Evolutionary conservation across 2,113 vertebrate species (phyloP), one percentile per base, ranked within the genome.

Genomic region (Jacana jacana): DNA sequence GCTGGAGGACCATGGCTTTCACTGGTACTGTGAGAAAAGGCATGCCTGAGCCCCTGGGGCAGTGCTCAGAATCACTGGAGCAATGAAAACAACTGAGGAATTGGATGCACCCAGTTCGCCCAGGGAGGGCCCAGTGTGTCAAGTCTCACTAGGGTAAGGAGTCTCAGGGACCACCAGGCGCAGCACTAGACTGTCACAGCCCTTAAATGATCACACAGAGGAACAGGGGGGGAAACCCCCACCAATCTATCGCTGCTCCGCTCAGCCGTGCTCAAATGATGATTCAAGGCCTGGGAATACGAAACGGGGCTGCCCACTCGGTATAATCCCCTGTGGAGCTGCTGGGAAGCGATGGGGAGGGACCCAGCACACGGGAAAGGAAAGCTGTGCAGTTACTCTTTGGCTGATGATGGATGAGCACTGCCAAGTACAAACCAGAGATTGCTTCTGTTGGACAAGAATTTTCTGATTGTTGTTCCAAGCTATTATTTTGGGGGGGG

Each of bases 141-240:
- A 72, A n/a, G 22, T 52, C 61, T 87, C 70, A 39, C 24, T 9
- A 60, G 40, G 9, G 4, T 77, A 55, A 81, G 52, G 64, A 81
- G 17, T 49, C 39, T 76, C 72, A 55, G 42, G 27, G 35, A 30
- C 18, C 27, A 57, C 42, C 1, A 63, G 18, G 18, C 33, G 15
- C 10, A 27, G 54, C 2, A 3, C 48, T 42, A 6, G 22, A 11
- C 11, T 79, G 73, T 63, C 63, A 73, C 0, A 0, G 61, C 15
- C 57, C 65, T 69, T 68, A 42, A 64, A 2, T 40, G 48, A 75
- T 40, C 64, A 28, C 4, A 31, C 35, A 60, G 27, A 71, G 37
- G 30, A 84, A 63, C 0, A 35, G 20, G 8, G 7, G 49, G 19
- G 5, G 37, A 17, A 66, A 71, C 39, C 27, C 52, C 51, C 44